Percentiles rank a stretch among this genome's conserved stretches.
phyloP scores from a whole-genome alignment of 2,797 vertebrate species.

The Cephalopachus bancanus region DNA sequence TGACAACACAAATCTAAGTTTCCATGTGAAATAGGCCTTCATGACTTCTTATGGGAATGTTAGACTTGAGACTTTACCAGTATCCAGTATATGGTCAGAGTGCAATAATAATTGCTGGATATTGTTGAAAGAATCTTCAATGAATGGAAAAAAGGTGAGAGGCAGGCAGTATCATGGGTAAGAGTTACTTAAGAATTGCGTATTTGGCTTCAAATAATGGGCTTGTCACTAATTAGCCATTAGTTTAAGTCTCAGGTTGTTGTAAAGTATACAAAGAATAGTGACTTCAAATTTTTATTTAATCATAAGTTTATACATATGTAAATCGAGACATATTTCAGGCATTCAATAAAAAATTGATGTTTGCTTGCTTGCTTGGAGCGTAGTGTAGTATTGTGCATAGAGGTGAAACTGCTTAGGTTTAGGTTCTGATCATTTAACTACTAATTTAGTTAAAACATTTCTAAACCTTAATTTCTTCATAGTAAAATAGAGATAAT shows the following conservation, averaged over 20 bases:
- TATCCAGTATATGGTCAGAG: not conserved
- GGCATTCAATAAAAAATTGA: not conserved
- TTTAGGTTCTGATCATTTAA: not conserved
- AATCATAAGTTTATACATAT: not conserved
- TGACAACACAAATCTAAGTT: not conserved
- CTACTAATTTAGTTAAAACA: not conserved
- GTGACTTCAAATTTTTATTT: not conserved
- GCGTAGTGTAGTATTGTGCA: not conserved
- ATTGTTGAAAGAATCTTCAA: not conserved
- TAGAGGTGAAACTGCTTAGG: not conserved
- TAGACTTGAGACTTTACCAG: not conserved
- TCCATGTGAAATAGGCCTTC: not conserved
- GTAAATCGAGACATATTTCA: not conserved
- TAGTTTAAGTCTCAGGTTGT: not conserved
- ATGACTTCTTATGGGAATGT: not conserved
- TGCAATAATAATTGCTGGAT: not conserved
- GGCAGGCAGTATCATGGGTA: rapidly evolving
- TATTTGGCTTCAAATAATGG: not conserved
- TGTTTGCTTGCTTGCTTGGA: not conserved
- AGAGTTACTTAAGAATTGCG: not conserved
- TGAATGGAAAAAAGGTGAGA: not conserved
- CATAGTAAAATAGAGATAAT: not conserved
- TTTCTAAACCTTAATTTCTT: slow-evolving; percentile 1
- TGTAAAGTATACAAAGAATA: not conserved
- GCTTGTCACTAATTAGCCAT: not conserved